Conservation (phyloP, 2,113 vertebrate species). For the Poeciliopsis retropinna region DNA sequence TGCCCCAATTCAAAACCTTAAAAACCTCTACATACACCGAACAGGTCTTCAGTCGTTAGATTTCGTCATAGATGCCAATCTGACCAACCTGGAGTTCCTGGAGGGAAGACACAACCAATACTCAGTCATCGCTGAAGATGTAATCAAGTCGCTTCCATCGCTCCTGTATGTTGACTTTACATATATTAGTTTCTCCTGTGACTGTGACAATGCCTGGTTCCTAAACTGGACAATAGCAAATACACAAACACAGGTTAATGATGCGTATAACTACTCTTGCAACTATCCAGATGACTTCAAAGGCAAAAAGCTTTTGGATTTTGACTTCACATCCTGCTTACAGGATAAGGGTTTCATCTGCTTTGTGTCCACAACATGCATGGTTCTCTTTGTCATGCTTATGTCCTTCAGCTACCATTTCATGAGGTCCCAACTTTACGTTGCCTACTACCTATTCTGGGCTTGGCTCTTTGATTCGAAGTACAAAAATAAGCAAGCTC, state of each 20-base stretch:
- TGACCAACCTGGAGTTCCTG: conserved; percentile 65
- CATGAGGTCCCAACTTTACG: conserved; percentile 70
- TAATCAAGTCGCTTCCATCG: conserved; percentile 56
- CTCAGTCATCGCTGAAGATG: conserved; percentile 42
- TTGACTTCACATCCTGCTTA: conserved; percentile 55
- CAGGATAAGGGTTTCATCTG: conserved; percentile 50
- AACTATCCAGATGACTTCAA: conserved; percentile 66
- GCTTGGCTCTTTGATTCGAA: conserved; percentile 72
- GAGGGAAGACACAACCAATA: conserved; percentile 63
- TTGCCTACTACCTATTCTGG: conserved; percentile 76
- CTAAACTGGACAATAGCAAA: conserved; percentile 50
- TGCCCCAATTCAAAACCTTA: conserved; percentile 53
- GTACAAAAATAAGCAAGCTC: conserved; percentile 35
- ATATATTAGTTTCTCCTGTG: conserved; percentile 74
- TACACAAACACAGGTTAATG: conserved; percentile 72
- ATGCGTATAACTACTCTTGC: conserved; percentile 75
- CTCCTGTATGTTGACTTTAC: conserved; percentile 72
- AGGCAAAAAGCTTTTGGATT: conserved; percentile 53
- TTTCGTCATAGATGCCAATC: conserved; percentile 62
- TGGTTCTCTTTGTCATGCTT: conserved; percentile 52
- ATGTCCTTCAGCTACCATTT: conserved; percentile 69
- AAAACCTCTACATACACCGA: conserved; percentile 66
- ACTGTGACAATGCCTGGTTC: conserved; percentile 75
- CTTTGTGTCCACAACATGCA: conserved; percentile 54
- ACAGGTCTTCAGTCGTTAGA: conserved; percentile 66